Conservation (phyloP, 1,140 invertebrate genomes). For the Rhynchophorus ferrugineus region DNA sequence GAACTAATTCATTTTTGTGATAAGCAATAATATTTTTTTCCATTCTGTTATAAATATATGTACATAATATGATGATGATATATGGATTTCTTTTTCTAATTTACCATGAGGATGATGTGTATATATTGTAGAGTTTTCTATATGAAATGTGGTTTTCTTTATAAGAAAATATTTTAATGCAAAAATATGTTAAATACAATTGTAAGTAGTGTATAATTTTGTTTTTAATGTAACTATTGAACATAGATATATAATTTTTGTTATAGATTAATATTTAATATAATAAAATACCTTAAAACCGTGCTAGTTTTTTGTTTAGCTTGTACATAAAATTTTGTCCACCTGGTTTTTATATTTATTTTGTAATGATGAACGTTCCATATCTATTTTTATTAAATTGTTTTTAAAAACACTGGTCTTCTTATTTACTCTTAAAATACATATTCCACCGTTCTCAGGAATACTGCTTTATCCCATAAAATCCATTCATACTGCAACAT, state of each 20-base stretch:
- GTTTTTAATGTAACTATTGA: slow-evolving; percentile 34
- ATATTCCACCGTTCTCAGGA: no score
- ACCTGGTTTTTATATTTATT: slow-evolving; percentile 30
- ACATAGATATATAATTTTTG: slow-evolving; percentile 41
- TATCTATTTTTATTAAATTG: slow-evolving; percentile 35
- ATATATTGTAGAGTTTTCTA: slow-evolving; percentile 37
- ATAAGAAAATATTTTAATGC: slow-evolving; percentile 38
- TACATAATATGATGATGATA: neutral
- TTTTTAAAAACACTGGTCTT: slow-evolving; percentile 24
- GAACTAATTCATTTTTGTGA: neutral
- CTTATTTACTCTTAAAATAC: slow-evolving; percentile 13
- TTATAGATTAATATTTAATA: slow-evolving; percentile 42
- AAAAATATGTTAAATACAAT: slow-evolving; percentile 29
- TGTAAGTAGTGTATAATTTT: slow-evolving; percentile 42
- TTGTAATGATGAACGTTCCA: slow-evolving; percentile 33
- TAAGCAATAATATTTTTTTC: neutral
- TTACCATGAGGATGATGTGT: slow-evolving; percentile 29
- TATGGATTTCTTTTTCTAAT: slow-evolving; percentile 9
- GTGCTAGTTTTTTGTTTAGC: slow-evolving; percentile 30
- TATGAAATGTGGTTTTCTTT: slow-evolving; percentile 35
- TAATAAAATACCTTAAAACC: slow-evolving; percentile 33
- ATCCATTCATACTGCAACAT: no score
- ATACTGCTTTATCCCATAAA: no score
- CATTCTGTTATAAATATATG: neutral
- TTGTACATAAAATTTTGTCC: slow-evolving; percentile 27